These are phyloP conservation scores for Hypothenemus hampei DNA, from an alignment of 1,140 invertebrate species.

Conservation along the genomic window DNA sequence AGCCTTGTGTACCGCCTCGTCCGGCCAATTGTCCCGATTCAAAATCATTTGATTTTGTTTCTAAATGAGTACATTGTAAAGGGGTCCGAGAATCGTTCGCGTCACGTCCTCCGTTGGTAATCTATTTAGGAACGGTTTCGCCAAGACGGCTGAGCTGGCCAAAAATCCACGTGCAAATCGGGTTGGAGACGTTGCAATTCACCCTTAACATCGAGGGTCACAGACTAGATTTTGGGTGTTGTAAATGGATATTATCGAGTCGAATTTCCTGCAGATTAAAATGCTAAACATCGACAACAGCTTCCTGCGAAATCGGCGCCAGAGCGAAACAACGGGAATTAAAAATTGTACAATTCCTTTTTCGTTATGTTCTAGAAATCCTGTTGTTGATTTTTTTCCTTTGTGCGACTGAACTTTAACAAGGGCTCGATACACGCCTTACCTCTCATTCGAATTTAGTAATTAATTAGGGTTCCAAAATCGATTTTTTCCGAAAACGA, in stretches of 20 bases:
- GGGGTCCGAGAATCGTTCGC: too few relatives aligned
- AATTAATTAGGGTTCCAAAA: too few relatives aligned
- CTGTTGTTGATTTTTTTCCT: neutral
- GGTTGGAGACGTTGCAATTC: constrained; percentile 11
- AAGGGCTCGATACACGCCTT: too few relatives aligned
- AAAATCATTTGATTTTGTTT: too few relatives aligned
- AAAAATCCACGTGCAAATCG: constrained; percentile 20
- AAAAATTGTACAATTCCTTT: constrained; percentile 81
- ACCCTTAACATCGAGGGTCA: constrained; percentile 30
- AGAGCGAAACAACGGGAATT: constrained; percentile 73
- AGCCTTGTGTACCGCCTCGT: too few relatives aligned
- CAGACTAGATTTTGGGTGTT: constrained; percentile 18
- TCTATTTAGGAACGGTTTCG: constrained; percentile 28
- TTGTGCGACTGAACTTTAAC: too few relatives aligned
- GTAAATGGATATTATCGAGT: constrained; percentile 46
- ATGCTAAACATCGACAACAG: constrained; percentile 62
- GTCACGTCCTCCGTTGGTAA: too few relatives aligned
- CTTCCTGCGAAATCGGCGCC: constrained; percentile 70
- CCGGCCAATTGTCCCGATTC: too few relatives aligned
- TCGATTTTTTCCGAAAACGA: too few relatives aligned
- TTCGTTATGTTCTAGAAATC: constrained; percentile 71
- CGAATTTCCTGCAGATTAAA: constrained; percentile 40
- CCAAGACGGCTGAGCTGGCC: constrained; percentile 37
- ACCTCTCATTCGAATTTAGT: too few relatives aligned
- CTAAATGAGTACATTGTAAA: too few relatives aligned